A percentile compares a stretch with the other conserved stretches of the same genome.
phyloP scores from a whole-genome alignment of 2,113 vertebrate genomes.

The Phaetusa simplex region DNA sequence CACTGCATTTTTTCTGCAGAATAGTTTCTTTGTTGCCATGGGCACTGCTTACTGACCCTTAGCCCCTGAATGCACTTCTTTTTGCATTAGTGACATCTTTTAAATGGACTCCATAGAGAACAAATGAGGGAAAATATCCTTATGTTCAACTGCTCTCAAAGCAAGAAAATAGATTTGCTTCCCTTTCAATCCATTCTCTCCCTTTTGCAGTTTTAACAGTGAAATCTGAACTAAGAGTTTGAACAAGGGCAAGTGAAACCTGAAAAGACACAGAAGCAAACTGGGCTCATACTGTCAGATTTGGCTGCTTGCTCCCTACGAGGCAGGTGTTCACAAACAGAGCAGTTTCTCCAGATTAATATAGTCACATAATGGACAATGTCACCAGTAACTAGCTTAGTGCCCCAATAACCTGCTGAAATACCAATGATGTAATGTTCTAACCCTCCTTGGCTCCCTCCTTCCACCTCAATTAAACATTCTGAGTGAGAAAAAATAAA shows the following conservation, averaged over 20 bases:
- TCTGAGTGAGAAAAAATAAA: not conserved
- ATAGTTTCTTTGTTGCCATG: conserved; percentile 78
- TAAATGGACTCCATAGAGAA: conserved; percentile 67
- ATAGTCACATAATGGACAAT: not conserved
- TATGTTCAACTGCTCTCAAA: conserved; percentile 50
- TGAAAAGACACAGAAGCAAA: not conserved
- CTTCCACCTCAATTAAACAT: not conserved
- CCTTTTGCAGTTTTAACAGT: conserved; percentile 16
- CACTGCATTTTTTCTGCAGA: conserved; percentile 67
- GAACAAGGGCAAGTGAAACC: not conserved
- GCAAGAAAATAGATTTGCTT: conserved; percentile 42
- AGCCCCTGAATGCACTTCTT: conserved; percentile 57
- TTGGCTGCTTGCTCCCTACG: not conserved
- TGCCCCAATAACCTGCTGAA: not conserved
- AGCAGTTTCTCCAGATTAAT: not conserved
- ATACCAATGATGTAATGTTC: not conserved
- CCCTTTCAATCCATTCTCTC: not conserved
- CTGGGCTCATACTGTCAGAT: not conserved
- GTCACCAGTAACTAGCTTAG: not conserved
- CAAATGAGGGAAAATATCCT: conserved; percentile 58
- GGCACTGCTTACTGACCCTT: conserved; percentile 72
- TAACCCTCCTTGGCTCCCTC: not conserved
- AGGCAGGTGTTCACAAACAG: not conserved
- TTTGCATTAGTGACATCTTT: conserved; percentile 73
- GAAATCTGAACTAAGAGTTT: conserved; percentile 43